Evolutionary conservation across 2,113 vertebrate species (phyloP), one percentile per base, ranked within the genome.

Genomic region (Oreocharis arfaki): DNA sequence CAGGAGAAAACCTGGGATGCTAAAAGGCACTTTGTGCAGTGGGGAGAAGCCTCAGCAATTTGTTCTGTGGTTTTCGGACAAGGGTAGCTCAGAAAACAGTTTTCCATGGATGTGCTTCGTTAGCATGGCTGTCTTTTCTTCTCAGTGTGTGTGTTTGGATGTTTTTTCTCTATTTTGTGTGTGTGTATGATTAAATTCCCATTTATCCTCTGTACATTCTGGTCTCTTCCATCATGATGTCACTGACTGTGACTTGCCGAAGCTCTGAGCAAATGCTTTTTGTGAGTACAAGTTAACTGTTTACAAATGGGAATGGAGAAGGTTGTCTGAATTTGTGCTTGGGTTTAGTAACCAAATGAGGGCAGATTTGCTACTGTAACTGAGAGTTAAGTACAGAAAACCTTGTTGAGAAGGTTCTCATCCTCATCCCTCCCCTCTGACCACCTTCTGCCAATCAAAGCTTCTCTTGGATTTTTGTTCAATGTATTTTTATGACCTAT

Each of bases 11-110:
- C 76, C 75, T 59, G 30, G 49, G 64, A 87, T 76, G 91, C 98
- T 98, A 96, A 98, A 97, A 97, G 96, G 96, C 97, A 96, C 97
- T 98, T 95, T 97, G 96, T 76, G 78, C 56, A 71, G 86, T 49
- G 47, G 92, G 87, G 86, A 35, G 76, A 95, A 87, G 84, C 84
- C 67, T 12, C 28, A 46, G 90, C 85, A 92, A 96, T 97, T 96
- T 95, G 97, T 81, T 89, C 97, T 96, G 97, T 33, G 90, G 95
- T 73, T 97, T 97, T 83, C 44, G 97, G 97, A 93, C 96, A 95
- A 69, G 55, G 77, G 90, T 52, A 49, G 84, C n/a, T 90, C 46
- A 50, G 84, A 87, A 89, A 96, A 94, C 33, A 70, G 64, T 92
- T 96, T 83, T 70, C 61, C 71, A 77, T 69, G 55, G 50, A 30